A percentile compares a stretch with the other conserved stretches of the same genome.
These are phyloP conservation scores for Streptopelia turtur DNA, from an alignment of 2,797 vertebrate genomes.

Conservation along the genomic window DNA sequence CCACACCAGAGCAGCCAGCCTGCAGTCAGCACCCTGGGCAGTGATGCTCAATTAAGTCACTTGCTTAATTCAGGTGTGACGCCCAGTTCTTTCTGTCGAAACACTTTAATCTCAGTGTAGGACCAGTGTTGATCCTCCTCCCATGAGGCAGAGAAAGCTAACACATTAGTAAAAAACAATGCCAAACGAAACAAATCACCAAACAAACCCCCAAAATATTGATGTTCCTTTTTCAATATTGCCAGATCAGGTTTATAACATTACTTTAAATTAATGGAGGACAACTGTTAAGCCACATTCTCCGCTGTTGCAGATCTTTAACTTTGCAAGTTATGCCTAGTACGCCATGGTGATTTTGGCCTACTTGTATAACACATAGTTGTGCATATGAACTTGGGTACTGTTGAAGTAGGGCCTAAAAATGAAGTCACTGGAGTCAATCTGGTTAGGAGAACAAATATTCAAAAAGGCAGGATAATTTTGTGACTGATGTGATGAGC, in stretches of 20 bases:
- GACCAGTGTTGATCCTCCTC: background rate
- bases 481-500: background rate
- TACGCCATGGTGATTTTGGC: background rate
- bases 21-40: background rate
- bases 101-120: background rate
- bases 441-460: background rate
- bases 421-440: background rate
- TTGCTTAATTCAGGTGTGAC: background rate
- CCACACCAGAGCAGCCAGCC: background rate
- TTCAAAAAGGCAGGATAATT: background rate
- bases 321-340: background rate
- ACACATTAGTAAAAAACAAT: background rate
- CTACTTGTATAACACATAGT: background rate
- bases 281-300: background rate
- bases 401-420: background rate
- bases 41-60: background rate
- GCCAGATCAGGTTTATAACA: background rate
- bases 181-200: background rate
- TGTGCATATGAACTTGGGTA: background rate
- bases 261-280: background rate
- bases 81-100: background rate
- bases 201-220: background rate
- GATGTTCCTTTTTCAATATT: background rate
- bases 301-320: background rate
- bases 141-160: background rate